These are phyloP conservation scores for Lasius platythorax DNA, from an alignment of 2,888 invertebrate genomes.

Conservation along the genomic window DNA sequence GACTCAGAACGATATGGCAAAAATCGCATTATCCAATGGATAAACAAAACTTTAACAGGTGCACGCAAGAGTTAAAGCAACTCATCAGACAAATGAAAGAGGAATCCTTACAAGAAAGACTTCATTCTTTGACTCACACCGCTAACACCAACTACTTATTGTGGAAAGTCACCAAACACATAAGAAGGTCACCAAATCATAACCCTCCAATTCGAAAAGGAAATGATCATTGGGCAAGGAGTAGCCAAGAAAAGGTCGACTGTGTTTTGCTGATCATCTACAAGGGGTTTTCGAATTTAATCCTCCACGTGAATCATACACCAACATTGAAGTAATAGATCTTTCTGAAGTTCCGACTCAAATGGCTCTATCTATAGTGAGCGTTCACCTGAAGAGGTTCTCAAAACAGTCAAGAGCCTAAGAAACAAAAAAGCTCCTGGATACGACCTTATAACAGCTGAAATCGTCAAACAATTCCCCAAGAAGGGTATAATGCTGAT, in stretches of 20 bases:
- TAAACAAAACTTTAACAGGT: background rate
- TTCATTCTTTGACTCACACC: background rate
- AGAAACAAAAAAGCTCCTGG: conserved; percentile 65
- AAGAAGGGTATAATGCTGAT: conserved; percentile 67
- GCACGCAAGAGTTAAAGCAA: background rate
- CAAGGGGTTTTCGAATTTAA: conserved; percentile 60
- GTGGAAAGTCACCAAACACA: conserved; percentile 69
- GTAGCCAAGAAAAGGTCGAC: conserved; percentile 63
- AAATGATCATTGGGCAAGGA: conserved; percentile 65
- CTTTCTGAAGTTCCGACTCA: no score
- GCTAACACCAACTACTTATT: conserved; percentile 71
- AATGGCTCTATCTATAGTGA: no score
- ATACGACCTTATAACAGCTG: conserved; percentile 72
- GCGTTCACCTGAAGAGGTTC: background rate
- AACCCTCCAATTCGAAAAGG: conserved; percentile 59
- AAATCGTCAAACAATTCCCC: conserved; percentile 71
- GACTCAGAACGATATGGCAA: background rate
- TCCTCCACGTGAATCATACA: background rate
- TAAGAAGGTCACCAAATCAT: conserved; percentile 55
- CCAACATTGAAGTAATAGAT: background rate
- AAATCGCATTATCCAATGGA: background rate
- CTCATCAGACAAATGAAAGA: background rate
- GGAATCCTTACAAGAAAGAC: background rate
- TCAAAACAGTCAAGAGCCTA: background rate
- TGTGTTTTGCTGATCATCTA: conserved; percentile 65